Conservation (phyloP, 2,888 invertebrate genomes). For the Polydesmus complanatus region DNA sequence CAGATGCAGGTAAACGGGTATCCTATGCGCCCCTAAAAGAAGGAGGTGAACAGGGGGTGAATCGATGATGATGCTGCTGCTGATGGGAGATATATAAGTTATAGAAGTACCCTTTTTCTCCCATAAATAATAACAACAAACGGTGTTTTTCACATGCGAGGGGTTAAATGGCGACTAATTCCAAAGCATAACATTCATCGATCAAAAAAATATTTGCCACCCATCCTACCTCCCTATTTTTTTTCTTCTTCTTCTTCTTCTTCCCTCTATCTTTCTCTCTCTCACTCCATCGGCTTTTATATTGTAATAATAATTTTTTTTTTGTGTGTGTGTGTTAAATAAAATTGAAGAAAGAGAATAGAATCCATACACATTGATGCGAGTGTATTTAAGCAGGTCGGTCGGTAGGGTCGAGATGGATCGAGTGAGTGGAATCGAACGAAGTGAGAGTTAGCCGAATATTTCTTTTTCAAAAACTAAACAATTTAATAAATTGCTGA, state of each 20-base stretch:
- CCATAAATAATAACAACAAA: background rate
- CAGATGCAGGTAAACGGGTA: too few species aligned
- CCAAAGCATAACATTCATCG: background rate
- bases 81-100: too few species aligned
- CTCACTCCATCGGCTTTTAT: too few species aligned
- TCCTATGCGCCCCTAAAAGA: background rate
- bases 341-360: background rate
- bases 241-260: too few species aligned
- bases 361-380: background rate
- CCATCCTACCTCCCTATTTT: too few species aligned
- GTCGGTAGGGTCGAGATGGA: too few species aligned
- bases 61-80: background rate
- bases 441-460: background rate
- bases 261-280: too few species aligned
- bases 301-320: too few species aligned
- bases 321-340: background rate
- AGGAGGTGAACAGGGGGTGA: background rate
- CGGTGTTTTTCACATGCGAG: background rate
- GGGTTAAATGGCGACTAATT: background rate
- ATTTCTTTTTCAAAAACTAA: background rate
- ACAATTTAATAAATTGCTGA: background rate
- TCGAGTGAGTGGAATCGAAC: background rate
- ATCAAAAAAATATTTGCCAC: background rate
- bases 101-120: background rate
- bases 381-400: background rate